phyloP scores from a whole-genome alignment of 2,113 vertebrate genomes.

The Symphodus melops region DNA sequence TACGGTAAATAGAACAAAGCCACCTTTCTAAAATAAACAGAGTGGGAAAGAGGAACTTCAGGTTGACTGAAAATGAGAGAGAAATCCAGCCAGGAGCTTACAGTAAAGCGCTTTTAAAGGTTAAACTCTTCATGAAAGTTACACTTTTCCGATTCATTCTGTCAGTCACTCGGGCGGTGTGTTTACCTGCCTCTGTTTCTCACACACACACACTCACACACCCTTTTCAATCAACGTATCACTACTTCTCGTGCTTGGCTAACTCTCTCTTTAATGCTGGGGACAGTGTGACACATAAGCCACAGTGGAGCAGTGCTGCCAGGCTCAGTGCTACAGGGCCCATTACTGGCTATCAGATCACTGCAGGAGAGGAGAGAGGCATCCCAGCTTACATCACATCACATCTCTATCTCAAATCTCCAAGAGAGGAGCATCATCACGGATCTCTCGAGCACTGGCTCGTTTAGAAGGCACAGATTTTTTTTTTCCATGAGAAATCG shows the following conservation, averaged over 20 bases:
- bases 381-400: slow-evolving; percentile 51
- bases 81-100: slow-evolving; percentile 40
- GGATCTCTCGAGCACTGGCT: slow-evolving; percentile 17
- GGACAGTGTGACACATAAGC: slow-evolving; percentile 58
- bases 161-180: slow-evolving; percentile 36
- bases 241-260: slow-evolving; percentile 37
- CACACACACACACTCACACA: slow-evolving; percentile 21
- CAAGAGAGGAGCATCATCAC: slow-evolving; percentile 38
- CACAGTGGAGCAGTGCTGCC: slow-evolving; percentile 44
- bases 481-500: not conserved
- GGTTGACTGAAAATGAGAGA: slow-evolving; percentile 62
- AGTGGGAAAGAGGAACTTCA: slow-evolving; percentile 61
- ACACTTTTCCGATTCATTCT: slow-evolving; percentile 39
- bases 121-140: slow-evolving; percentile 43
- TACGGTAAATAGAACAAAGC: slow-evolving; percentile 75
- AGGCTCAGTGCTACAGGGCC: slow-evolving; percentile 56
- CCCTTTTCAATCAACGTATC: slow-evolving; percentile 36
- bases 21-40: slow-evolving; percentile 80
- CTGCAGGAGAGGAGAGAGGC: slow-evolving; percentile 39
- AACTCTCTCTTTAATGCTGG: slow-evolving; percentile 47
- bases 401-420: slow-evolving; percentile 47
- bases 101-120: slow-evolving; percentile 37
- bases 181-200: slow-evolving; percentile 5
- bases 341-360: slow-evolving; percentile 71
- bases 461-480: not conserved